Base-by-base conservation (phyloP, 2,888 invertebrate species). In the Dryobotodes eremita region DNA sequence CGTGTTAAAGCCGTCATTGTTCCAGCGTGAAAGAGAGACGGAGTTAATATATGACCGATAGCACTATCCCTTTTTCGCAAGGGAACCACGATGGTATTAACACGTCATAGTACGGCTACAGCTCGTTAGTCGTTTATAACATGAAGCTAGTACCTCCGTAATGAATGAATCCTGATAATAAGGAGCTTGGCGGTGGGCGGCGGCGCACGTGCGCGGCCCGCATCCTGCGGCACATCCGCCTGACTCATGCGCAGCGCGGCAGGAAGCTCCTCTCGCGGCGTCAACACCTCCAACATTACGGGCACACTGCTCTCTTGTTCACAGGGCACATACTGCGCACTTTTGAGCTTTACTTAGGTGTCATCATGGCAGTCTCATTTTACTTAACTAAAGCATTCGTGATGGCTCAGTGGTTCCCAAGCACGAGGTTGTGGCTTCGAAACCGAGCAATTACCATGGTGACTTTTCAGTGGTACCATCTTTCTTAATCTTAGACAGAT, bases 141-240 rank as follows among this genome's bases (percentile, higher is more conserved):
- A 11, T 17, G n/a, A 53, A n/a, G n/a, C 7, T 11, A 42, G 76
- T 72, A 13, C 3, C 13, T 50, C 26, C 15, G 23, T 4, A 4
- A 31, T 36, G 20, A 76, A 46, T 36, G 17, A 31, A 20, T 36
- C 20, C 61, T 26, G 55, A 11, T n/a, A 48, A 23, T 26, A 64
- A 77, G 46, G 23, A 64, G 76, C n/a, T 31, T 6, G n/a, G 8
- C 10, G n/a, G 65, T 50, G 57, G 59, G 75, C 59, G 59, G 31
- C n/a, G 48, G 53, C 68, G 61, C 69, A 69, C 69, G 64, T 61
- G 83, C 62, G 65, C 50, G 53, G 72, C 90, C 90, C 91, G 91
- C 91, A 91, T 91, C 90, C 89, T 83, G n/a, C 71, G 42, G 42
- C 59, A 89, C 88, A 86, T 91, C 92, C 92, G 92, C 87, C 82